Percentiles rank a stretch among this genome's conserved stretches.
phyloP scores from a whole-genome alignment of 2,113 vertebrate species.

The Sisor rabdophorus region DNA sequence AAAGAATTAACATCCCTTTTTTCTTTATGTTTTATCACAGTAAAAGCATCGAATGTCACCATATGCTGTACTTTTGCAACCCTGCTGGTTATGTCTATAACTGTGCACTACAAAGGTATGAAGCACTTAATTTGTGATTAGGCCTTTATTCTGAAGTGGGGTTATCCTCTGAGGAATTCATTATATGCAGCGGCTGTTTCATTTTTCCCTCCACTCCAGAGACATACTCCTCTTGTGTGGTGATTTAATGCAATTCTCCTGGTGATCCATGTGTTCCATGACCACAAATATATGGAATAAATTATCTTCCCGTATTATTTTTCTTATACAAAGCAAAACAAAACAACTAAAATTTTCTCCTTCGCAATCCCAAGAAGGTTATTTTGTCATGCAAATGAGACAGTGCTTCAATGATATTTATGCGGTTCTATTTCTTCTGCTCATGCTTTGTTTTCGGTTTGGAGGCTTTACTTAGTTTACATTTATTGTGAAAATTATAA shows the following conservation, averaged over 20 bases:
- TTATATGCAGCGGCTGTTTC: conserved; percentile 75
- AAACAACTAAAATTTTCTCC: background rate
- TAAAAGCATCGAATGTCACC: conserved; percentile 49
- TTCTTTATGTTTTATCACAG: conserved; percentile 47
- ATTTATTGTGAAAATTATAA: too few relatives aligned
- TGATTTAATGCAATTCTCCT: conserved; percentile 77
- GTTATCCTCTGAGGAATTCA: conserved; percentile 79
- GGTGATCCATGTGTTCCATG: conserved; percentile 78
- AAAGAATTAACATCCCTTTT: conserved; percentile 41
- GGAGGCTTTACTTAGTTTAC: too few relatives aligned
- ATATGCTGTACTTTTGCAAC: conserved; percentile 16
- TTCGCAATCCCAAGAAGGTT: conserved; percentile 59
- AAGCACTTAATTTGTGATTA: conserved; percentile 78
- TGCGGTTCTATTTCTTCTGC: conserved; percentile 53
- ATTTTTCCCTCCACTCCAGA: conserved; percentile 62
- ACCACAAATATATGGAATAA: conserved; percentile 78
- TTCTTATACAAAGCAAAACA: conserved; percentile 2
- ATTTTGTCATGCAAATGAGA: conserved; percentile 76
- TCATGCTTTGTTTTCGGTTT: conserved; percentile 58
- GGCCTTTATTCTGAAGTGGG: conserved; percentile 74
- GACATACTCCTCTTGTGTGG: conserved; percentile 75
- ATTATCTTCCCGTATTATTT: conserved; percentile 64
- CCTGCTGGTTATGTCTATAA: conserved; percentile 54
- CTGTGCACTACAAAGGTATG: conserved; percentile 69
- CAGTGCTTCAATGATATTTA: conserved; percentile 58